Percentiles rank a stretch among this genome's conserved stretches.
Conservation (phyloP, 2,113 vertebrate genomes). For the Anarrhichthys ocellatus region DNA sequence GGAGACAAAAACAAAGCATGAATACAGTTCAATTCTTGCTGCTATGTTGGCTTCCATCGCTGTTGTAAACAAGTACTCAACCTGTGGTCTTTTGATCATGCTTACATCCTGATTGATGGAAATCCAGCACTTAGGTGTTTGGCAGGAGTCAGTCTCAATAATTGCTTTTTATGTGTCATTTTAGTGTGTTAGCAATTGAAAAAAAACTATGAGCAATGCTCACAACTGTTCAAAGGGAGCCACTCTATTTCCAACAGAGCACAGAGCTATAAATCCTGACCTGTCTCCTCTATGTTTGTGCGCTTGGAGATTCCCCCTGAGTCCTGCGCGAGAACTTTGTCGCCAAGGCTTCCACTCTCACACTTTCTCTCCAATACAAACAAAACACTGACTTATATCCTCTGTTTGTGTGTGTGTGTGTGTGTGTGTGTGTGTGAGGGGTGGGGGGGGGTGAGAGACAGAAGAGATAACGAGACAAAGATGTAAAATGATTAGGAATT, state of each 20-base stretch:
- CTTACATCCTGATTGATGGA: neutral
- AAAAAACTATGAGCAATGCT: constrained; percentile 2
- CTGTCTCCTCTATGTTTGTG: constrained; percentile 78
- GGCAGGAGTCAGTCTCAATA: neutral
- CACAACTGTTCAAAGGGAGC: constrained; percentile 57
- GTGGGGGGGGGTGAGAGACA: constrained; percentile 19
- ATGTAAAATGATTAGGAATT: constrained; percentile 14
- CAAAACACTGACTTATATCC: constrained; percentile 61
- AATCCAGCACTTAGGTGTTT: neutral
- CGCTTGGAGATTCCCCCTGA: constrained; percentile 76
- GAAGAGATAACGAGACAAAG: constrained; percentile 22
- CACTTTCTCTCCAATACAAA: constrained; percentile 72
- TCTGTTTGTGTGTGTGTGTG: constrained; percentile 45
- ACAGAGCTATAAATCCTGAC: constrained; percentile 77
- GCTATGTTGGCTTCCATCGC: neutral
- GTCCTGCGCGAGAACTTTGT: constrained; percentile 80
- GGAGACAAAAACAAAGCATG: neutral
- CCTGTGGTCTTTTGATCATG: neutral
- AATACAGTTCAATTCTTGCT: neutral
- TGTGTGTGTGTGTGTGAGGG: constrained; percentile 22
- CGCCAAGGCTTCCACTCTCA: constrained; percentile 74
- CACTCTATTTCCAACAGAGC: constrained; percentile 54
- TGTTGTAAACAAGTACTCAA: neutral
- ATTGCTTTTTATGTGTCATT: neutral
- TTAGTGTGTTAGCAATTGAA: neutral